Conservation (phyloP, 2,113 vertebrate genomes). For the Pelvicachromis taeniatus region DNA sequence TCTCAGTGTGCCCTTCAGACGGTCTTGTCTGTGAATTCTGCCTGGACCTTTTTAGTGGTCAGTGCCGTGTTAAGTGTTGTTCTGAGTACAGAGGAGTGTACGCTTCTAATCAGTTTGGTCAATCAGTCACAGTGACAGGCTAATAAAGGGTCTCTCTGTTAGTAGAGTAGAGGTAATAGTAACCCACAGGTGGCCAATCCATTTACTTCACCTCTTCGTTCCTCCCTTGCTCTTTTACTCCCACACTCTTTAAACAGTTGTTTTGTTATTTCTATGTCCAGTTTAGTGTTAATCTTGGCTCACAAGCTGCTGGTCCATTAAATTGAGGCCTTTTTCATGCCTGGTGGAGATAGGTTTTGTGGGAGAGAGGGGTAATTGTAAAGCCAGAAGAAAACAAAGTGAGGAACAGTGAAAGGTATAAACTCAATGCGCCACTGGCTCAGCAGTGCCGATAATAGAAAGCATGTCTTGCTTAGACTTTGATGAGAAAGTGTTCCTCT, state of each 20-base stretch:
- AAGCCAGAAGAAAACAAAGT: not conserved
- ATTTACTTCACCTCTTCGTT: not conserved
- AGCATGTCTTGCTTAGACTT: not conserved
- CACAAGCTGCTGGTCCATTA: not conserved
- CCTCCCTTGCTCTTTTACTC: not conserved
- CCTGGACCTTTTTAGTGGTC: not conserved
- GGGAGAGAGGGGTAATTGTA: not conserved
- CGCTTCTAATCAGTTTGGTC: constrained; percentile 10
- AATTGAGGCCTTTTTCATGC: not conserved
- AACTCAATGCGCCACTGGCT: not conserved
- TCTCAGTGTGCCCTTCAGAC: not conserved
- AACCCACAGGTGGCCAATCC: constrained; percentile 23
- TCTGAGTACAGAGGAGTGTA: not conserved
- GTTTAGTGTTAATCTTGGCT: constrained; percentile 11
- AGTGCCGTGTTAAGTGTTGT: not conserved
- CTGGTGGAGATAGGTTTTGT: not conserved
- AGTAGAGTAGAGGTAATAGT: constrained; percentile 9
- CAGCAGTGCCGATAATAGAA: not conserved
- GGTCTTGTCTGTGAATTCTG: not conserved
- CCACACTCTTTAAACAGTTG: not conserved
- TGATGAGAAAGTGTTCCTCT: constrained; percentile 13
- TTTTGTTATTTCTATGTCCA: not conserved
- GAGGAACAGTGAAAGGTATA: not conserved
- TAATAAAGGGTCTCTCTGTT: constrained; percentile 45
- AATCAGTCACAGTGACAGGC: constrained; percentile 52